Percentiles rank a stretch among this genome's conserved stretches.
These are phyloP conservation scores for Bradysia coprophila DNA, from an alignment of 1,140 invertebrate species.

Conservation along the genomic window DNA sequence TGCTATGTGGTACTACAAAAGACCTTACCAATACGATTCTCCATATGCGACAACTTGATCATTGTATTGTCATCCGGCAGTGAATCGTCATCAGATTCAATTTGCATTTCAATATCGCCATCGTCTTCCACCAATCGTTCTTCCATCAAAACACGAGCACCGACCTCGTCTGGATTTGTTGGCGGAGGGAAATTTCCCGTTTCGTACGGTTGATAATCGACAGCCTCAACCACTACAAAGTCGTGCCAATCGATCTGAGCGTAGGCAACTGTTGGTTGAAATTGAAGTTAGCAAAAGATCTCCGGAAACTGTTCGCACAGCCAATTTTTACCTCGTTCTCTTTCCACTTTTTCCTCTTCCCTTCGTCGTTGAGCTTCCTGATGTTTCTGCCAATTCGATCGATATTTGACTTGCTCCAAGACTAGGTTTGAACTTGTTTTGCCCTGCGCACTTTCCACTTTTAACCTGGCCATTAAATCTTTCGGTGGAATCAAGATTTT, in stretches of 20 bases:
- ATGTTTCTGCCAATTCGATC: constrained; percentile 91
- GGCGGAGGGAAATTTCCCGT: constrained; percentile 90
- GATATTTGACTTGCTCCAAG: constrained; percentile 80
- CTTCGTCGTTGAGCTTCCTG: constrained; percentile 79
- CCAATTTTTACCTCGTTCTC: constrained; percentile 64
- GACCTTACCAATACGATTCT: constrained; percentile 40
- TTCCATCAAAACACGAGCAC: constrained; percentile 80
- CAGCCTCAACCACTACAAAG: constrained; percentile 98
- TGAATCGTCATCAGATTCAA: constrained; percentile 33
- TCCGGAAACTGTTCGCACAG: background rate
- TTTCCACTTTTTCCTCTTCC: constrained; percentile 88
- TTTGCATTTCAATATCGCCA: constrained; percentile 47
- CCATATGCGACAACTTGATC: constrained; percentile 34
- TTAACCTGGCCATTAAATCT: constrained; percentile 64
- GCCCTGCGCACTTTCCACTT: constrained; percentile 43
- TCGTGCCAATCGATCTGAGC: constrained; percentile 99
- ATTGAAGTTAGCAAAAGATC: background rate
- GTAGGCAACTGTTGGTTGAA: constrained; percentile 57
- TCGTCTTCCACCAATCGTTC: constrained; percentile 27
- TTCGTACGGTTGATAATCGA: constrained; percentile 96
- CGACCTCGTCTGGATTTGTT: constrained; percentile 92
- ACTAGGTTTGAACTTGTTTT: constrained; percentile 44
- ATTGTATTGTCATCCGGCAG: constrained; percentile 13
- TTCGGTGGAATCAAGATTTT: constrained; percentile 90
- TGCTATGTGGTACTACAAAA: too few species aligned